Evolutionary conservation across 2,888 invertebrate genomes (phyloP).

Genomic region (Nymphalis polychloros): DNA sequence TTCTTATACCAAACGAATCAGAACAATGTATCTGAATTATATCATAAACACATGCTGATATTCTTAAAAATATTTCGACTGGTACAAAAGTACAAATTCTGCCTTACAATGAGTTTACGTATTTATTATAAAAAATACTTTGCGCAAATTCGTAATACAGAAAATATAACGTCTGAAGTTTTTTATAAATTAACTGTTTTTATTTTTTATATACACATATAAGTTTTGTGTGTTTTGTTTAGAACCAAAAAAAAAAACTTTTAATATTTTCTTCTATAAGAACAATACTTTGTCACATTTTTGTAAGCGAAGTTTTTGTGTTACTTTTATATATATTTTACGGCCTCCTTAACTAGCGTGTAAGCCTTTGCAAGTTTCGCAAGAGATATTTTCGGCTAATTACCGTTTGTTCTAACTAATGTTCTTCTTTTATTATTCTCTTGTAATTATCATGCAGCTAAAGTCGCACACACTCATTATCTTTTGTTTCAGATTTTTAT

Average conservation of each 20-base stretch:
- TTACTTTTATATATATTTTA: constrained; percentile 6
- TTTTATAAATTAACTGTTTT: too few species aligned
- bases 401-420: constrained; percentile 32
- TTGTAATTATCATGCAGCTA: constrained; percentile 39
- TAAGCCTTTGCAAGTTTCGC: constrained; percentile 20
- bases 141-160: too few species aligned
- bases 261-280: neutral
- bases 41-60: too few species aligned
- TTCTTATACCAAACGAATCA: too few species aligned
- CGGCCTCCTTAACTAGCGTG: constrained; percentile 18
- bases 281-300: neutral
- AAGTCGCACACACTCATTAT: constrained; percentile 30
- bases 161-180: too few species aligned
- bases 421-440: constrained; percentile 36
- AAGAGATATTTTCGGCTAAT: constrained; percentile 37
- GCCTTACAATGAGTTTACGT: too few species aligned
- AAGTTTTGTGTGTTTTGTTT: neutral
- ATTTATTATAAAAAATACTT: too few species aligned
- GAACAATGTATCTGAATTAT: too few species aligned
- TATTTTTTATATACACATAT: too few species aligned
- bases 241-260: neutral
- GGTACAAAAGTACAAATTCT: too few species aligned
- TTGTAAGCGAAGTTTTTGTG: constrained; percentile 1
- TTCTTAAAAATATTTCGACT: too few species aligned
- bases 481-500: constrained; percentile 36